Percentiles rank a stretch among this genome's conserved stretches.
These are phyloP conservation scores for Catamblyrhynchus diadema DNA, from an alignment of 2,797 vertebrate species.

Conservation along the genomic window DNA sequence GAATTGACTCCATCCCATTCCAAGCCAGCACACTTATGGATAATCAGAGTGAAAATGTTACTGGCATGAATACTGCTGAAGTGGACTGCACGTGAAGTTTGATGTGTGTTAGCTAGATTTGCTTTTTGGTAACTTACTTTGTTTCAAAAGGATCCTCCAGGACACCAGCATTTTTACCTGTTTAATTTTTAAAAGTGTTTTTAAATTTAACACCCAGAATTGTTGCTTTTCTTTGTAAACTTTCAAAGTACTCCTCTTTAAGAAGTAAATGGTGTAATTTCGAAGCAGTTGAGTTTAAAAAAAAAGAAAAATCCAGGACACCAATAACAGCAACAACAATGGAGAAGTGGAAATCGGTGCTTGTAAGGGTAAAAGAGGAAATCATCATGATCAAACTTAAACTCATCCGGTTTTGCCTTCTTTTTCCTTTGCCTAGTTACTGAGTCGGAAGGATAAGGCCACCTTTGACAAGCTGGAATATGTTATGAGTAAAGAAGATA, in stretches of 20 bases:
- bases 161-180: neutral
- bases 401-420: neutral
- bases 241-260: neutral
- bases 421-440: conserved; percentile 74
- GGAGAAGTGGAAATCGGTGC: neutral
- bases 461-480: conserved; percentile 96
- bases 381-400: neutral
- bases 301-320: accelerated
- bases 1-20: neutral
- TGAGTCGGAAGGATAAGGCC: conserved; percentile 97
- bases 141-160: neutral
- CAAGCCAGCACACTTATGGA: neutral
- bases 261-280: neutral
- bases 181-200: neutral
- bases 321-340: accelerated
- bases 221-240: neutral
- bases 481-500: conserved; percentile 99
- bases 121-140: neutral
- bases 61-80: neutral
- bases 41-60: neutral
- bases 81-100: neutral
- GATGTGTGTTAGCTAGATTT: neutral
- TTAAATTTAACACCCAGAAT: neutral
- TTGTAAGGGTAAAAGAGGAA: neutral
- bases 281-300: neutral